Evolutionary conservation across 2,888 invertebrate species (phyloP), one percentile per base, ranked within the genome.

Genomic region (Perithous albicinctus): DNA sequence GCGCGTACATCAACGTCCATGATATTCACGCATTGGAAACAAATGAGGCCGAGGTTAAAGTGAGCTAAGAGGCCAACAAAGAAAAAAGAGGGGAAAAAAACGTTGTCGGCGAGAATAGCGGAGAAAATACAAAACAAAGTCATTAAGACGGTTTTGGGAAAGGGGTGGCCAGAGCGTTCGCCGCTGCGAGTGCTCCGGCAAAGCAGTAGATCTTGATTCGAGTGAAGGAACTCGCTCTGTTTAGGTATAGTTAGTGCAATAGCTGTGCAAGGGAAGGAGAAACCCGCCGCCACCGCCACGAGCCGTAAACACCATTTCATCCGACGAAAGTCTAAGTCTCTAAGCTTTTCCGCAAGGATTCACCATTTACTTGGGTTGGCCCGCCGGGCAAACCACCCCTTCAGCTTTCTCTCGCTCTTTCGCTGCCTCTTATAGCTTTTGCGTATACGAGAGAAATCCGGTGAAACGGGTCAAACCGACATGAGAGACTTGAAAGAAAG

Each of bases 281-380:
- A 64, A 64, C 46, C 72, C 74, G 74, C 78, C 46, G 80, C 78
- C 78, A 80, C 69, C 82, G 84, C 80, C 73, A 66, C 66, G 80
- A 83, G 85, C 87, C 88, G 88, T 89, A 88, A 90, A 90, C 87
- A 88, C 86, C 89, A 86, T 89, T 89, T 89, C 87, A 89, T 89
- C 88, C 86, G 78, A 85, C 83, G 87, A 87, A 87, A 89, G 89
- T 89, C 89, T 89, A 89, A 90, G 88, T 89, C 88, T 89, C 82
- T 88, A 89, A 90, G 91, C 90, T 91, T 89, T 90, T 90, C 89
- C 89, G 89, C 89, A 85, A 91, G 90, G 89, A 90, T 90, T 90
- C 90, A 88, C 88, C 86, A 85, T 85, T 84, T 84, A 81, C 85
- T 85, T 66, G 81, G 76, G 80, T 78, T 54, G 76, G 76, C 79